A percentile compares a stretch with the other conserved stretches of the same genome.
phyloP scores from a whole-genome alignment of 2,113 vertebrate species.

The Trochalopteron elliotii region DNA sequence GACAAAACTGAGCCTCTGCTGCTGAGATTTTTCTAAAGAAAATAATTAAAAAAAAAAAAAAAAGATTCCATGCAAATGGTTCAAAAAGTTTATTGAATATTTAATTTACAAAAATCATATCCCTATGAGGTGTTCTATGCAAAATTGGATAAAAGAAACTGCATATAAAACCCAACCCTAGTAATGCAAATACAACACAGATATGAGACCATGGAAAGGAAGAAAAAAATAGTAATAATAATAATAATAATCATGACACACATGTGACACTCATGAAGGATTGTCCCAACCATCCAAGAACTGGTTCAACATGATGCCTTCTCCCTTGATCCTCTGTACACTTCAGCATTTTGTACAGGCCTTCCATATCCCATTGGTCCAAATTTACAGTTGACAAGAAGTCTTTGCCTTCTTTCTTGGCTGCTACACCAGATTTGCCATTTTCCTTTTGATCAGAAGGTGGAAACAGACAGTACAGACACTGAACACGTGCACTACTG shows the following conservation, averaged over 20 bases:
- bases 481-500: background rate
- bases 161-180: conserved; percentile 80
- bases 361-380: conserved; percentile 1
- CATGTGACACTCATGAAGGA: conserved; percentile 20
- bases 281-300: conserved; percentile 37
- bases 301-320: background rate
- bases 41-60: background rate
- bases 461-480: conserved; percentile 49
- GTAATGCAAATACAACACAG: conserved; percentile 43
- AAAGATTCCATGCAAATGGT: conserved; percentile 40
- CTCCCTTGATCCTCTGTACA: background rate
- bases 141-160: conserved; percentile 82
- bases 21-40: background rate
- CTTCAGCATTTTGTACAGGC: background rate
- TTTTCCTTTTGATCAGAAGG: conserved; percentile 8
- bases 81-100: conserved; percentile 77
- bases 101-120: conserved; percentile 80
- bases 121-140: conserved; percentile 80
- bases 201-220: conserved; percentile 12
- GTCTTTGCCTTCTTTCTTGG: background rate
- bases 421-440: background rate
- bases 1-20: background rate
- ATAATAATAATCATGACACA: background rate
- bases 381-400: background rate
- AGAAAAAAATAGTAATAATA: too few relatives aligned